Evolutionary conservation across 2,888 invertebrate genomes (phyloP).

Genomic region (Lycaena phlaeas): DNA sequence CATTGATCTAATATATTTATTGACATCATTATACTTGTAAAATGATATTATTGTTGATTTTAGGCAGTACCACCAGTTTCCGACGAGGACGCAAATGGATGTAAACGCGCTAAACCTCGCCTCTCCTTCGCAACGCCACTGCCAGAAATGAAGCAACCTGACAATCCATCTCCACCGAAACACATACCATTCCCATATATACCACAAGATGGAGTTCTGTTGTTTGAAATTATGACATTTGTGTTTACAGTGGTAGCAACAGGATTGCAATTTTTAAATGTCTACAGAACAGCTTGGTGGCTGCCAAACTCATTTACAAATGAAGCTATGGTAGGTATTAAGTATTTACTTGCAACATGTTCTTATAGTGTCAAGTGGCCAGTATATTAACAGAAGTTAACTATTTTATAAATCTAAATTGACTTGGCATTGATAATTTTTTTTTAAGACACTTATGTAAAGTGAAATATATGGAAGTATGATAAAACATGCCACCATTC

Average conservation of each 20-base stretch:
- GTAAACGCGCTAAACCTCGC: conserved; percentile 30
- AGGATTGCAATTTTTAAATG: conserved; percentile 92
- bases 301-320: conserved; percentile 90
- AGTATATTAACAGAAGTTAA: too few species aligned
- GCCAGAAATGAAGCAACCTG: conserved; percentile 38
- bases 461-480: too few species aligned
- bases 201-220: conserved; percentile 83
- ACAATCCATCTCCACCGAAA: conserved; percentile 76
- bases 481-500: too few species aligned
- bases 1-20: too few species aligned
- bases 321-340: conserved; percentile 3
- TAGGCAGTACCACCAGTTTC: conserved; percentile 32
- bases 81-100: conserved; percentile 51
- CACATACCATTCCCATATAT: conserved; percentile 87
- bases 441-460: too few species aligned
- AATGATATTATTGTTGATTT: neutral
- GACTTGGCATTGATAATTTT: too few species aligned
- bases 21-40: neutral
- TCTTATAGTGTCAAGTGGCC: too few species aligned
- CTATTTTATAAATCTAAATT: too few species aligned
- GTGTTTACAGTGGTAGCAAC: conserved; percentile 84
- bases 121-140: conserved; percentile 25
- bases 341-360: too few species aligned
- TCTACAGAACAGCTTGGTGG: conserved; percentile 98
- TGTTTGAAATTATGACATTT: conserved; percentile 90